Percentiles rank a stretch among this genome's conserved stretches.
Evolutionary conservation across 2,888 invertebrate species (phyloP).

Genomic region (Plagiodera versicolora): DNA sequence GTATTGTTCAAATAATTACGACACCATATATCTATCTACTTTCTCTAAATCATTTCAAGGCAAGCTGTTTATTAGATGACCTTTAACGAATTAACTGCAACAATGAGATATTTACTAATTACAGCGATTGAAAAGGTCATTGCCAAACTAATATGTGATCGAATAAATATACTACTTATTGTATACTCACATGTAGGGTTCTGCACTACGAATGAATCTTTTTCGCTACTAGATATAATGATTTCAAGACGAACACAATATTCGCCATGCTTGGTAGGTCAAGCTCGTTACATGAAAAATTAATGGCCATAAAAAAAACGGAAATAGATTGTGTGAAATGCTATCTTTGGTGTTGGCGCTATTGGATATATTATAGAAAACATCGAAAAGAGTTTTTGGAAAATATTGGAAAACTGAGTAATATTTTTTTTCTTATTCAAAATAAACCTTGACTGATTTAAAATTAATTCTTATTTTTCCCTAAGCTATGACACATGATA

Average conservation of each 20-base stretch:
- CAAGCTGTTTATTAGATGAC: constrained; percentile 17
- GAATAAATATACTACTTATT: background rate
- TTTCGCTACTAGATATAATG: background rate
- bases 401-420: too few relatives aligned
- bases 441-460: too few relatives aligned
- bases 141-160: background rate
- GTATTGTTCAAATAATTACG: background rate
- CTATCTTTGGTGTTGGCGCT: background rate
- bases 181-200: background rate
- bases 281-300: constrained; percentile 18
- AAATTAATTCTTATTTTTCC: too few relatives aligned
- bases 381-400: too few relatives aligned
- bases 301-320: constrained; percentile 24
- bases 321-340: background rate
- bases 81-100: constrained; percentile 20
- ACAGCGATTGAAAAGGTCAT: background rate
- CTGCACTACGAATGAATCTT: background rate
- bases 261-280: constrained; percentile 20
- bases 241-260: background rate
- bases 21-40: constrained; percentile 2
- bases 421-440: too few relatives aligned
- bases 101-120: constrained; percentile 1
- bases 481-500: too few relatives aligned
- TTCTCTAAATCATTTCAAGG: constrained; percentile 24
- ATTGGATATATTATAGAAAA: too few relatives aligned